phyloP scores from a whole-genome alignment of 1,140 invertebrate species.

The Bombus haemorrhoidalis region DNA sequence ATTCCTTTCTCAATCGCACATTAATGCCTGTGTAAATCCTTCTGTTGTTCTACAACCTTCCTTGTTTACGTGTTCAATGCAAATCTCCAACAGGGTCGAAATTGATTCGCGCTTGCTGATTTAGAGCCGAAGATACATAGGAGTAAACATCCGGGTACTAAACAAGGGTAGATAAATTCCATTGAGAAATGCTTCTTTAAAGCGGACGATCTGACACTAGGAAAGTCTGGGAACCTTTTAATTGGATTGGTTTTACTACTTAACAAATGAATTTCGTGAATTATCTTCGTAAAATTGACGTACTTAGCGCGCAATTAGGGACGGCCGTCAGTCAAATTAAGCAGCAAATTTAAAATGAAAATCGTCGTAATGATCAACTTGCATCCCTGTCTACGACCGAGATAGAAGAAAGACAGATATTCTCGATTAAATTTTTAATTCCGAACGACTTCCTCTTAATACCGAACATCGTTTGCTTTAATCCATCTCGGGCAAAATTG shows the following conservation, averaged over 20 bases:
- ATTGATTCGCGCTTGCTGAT: constrained; percentile 26
- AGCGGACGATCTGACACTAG: too few relatives aligned
- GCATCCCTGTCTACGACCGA: not conserved
- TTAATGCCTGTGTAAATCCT: not conserved
- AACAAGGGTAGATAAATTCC: constrained; percentile 24
- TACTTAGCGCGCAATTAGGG: constrained; percentile 32
- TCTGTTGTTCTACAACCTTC: not conserved
- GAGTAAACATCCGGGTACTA: not conserved
- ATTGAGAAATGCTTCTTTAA: not conserved
- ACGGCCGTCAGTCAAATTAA: constrained; percentile 29
- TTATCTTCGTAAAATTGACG: constrained; percentile 37
- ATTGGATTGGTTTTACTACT: constrained; percentile 26
- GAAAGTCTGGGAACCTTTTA: not conserved
- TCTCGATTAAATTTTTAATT: not conserved
- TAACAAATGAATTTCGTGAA: not conserved
- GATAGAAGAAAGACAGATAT: too few relatives aligned
- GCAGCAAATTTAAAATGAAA: not conserved
- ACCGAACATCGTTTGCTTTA: not conserved
- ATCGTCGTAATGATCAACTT: constrained; percentile 45
- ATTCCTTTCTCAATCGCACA: not conserved
- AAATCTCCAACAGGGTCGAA: constrained; percentile 16
- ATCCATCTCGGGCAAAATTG: not conserved
- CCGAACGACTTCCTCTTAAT: not conserved
- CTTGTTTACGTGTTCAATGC: constrained; percentile 8
- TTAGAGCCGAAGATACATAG: not conserved